Conservation (phyloP, 1,140 invertebrate genomes). For the Calephelis nemesis region DNA sequence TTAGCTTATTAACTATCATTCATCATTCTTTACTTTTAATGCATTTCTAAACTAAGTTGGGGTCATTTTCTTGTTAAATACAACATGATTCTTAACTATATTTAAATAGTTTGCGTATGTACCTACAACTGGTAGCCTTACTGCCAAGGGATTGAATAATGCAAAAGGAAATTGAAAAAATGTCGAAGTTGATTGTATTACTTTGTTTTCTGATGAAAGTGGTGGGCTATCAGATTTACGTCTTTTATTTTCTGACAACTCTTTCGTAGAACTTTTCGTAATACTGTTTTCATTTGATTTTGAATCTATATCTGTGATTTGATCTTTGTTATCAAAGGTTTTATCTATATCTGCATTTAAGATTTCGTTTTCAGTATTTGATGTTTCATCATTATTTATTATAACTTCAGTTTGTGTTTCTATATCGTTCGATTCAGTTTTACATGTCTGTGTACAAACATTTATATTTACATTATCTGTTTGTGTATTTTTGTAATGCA, state of each 20-base stretch:
- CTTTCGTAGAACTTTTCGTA: conserved; percentile 29
- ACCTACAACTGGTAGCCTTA: conserved; percentile 75
- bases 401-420: conserved; percentile 45
- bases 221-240: conserved; percentile 72
- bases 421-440: conserved; percentile 45
- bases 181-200: conserved; percentile 37
- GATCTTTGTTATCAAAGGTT: conserved; percentile 30
- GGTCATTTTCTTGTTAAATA: conserved; percentile 31
- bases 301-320: conserved; percentile 6
- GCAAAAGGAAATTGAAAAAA: conserved; percentile 62
- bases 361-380: conserved; percentile 34
- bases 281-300: conserved; percentile 34
- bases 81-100: conserved; percentile 11
- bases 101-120: conserved; percentile 38
- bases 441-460: conserved; percentile 57
- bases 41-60: conserved; percentile 39
- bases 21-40: conserved; percentile 29
- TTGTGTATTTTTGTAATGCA: conserved; percentile 61
- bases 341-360: conserved; percentile 22
- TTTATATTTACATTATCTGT: conserved; percentile 44
- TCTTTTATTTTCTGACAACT: conserved; percentile 27
- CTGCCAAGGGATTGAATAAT: conserved; percentile 71
- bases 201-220: conserved; percentile 60
- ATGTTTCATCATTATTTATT: conserved; percentile 39
- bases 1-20: conserved; percentile 65